Conservation (phyloP, 2,888 invertebrate genomes). For the Mesochorus sp. region DNA sequence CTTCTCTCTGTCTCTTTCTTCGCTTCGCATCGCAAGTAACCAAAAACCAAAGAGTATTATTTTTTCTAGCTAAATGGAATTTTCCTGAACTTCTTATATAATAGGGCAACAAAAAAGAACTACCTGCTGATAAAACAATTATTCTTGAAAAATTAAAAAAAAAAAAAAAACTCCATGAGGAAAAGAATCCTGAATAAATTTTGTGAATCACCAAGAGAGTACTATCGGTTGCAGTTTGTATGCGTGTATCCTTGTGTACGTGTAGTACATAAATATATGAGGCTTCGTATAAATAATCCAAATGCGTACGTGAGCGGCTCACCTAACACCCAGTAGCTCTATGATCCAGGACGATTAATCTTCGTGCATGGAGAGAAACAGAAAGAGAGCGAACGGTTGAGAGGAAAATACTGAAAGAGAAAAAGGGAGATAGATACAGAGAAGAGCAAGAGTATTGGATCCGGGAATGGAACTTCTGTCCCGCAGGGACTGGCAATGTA, state of each 20-base stretch:
- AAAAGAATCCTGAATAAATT: constrained; percentile 43
- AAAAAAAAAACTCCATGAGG: neutral
- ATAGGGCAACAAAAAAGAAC: constrained; percentile 2
- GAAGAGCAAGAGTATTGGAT: constrained; percentile 70
- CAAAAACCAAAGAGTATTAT: neutral
- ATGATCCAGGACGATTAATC: constrained; percentile 76
- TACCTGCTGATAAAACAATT: neutral
- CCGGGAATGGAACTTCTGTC: constrained; percentile 69
- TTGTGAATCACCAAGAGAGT: constrained; percentile 33
- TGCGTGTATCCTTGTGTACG: neutral
- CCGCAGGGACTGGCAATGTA: constrained; percentile 76
- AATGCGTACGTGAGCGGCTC: constrained; percentile 63
- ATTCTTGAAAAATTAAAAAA: neutral
- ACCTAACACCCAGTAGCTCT: constrained; percentile 71
- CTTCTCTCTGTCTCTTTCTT: constrained; percentile 1
- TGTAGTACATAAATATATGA: constrained; percentile 53
- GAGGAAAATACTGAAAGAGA: constrained; percentile 15
- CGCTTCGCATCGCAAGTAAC: neutral
- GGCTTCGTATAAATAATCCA: constrained; percentile 59
- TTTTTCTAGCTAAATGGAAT: neutral
- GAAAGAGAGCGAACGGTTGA: constrained; percentile 16
- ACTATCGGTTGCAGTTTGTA: neutral
- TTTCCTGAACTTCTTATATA: neutral
- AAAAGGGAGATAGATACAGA: constrained; percentile 40
- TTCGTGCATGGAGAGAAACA: constrained; percentile 66